Conservation (phyloP, 2,888 invertebrate species). For the Sialis lutaria region DNA sequence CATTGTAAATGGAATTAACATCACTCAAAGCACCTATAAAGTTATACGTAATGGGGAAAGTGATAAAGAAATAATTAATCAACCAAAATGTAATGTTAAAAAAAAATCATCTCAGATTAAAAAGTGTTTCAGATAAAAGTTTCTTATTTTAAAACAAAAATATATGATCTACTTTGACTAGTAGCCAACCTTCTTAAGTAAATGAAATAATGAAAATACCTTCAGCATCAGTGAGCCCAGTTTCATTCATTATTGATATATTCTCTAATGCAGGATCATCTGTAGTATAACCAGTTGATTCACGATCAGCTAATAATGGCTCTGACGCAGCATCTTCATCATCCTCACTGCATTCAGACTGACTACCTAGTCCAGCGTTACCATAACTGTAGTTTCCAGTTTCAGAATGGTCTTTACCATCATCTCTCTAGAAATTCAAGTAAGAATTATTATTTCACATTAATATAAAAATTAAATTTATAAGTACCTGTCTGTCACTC, state of each 20-base stretch:
- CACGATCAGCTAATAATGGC: conserved; percentile 30
- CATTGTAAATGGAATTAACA: conserved; percentile 67
- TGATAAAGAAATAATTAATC: no score
- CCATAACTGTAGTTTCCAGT: conserved; percentile 1
- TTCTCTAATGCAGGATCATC: conserved; percentile 77
- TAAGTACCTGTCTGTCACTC: no score
- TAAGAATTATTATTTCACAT: no score
- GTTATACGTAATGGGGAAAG: no score
- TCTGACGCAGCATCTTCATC: conserved; percentile 46
- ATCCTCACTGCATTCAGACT: conserved; percentile 68
- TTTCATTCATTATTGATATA: conserved; percentile 69
- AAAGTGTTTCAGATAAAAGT: no score
- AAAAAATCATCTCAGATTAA: no score
- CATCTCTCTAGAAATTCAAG: no score
- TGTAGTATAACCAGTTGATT: conserved; percentile 70
- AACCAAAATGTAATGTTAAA: no score
- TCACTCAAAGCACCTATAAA: conserved; percentile 57
- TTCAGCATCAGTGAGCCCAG: conserved; percentile 74
- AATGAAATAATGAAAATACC: conserved; percentile 27
- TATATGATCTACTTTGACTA: background rate
- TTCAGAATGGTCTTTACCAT: no score
- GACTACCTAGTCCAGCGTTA: conserved; percentile 38
- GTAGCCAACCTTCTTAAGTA: no score
- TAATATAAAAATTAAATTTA: no score
- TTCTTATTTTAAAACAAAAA: background rate